Percentiles rank a stretch among this genome's conserved stretches.
Conservation (phyloP, 2,888 invertebrate species). For the Plebejus melissa region DNA sequence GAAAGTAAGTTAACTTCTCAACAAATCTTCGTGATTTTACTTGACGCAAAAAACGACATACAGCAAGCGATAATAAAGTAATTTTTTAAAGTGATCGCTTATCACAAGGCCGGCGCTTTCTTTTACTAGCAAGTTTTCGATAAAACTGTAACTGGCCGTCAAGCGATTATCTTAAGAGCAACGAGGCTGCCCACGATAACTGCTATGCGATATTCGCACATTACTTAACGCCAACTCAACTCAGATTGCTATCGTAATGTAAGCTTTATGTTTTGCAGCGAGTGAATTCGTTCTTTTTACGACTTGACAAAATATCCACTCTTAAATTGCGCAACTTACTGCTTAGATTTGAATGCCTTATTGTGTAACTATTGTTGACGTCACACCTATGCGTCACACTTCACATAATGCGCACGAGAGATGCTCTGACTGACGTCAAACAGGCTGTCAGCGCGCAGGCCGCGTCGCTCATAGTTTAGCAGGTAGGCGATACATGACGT, state of each 20-base stretch:
- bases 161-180: neutral
- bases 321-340: no score
- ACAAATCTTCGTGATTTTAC: neutral
- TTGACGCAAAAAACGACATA: neutral
- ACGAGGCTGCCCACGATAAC: no score
- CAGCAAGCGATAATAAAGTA: neutral
- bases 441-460: constrained; percentile 75
- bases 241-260: no score
- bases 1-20: neutral
- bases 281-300: no score
- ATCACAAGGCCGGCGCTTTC: no score
- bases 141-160: neutral
- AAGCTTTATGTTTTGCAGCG: no score
- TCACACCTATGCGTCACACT: neutral
- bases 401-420: constrained; percentile 72
- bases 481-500: neutral
- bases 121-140: no score
- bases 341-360: no score
- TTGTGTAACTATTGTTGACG: neutral
- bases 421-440: constrained; percentile 39
- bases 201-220: no score
- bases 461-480: constrained; percentile 80
- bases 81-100: no score
- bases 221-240: no score
- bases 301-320: no score